phyloP scores from a whole-genome alignment of 2,888 invertebrate genomes.

The Cinara cedri region DNA sequence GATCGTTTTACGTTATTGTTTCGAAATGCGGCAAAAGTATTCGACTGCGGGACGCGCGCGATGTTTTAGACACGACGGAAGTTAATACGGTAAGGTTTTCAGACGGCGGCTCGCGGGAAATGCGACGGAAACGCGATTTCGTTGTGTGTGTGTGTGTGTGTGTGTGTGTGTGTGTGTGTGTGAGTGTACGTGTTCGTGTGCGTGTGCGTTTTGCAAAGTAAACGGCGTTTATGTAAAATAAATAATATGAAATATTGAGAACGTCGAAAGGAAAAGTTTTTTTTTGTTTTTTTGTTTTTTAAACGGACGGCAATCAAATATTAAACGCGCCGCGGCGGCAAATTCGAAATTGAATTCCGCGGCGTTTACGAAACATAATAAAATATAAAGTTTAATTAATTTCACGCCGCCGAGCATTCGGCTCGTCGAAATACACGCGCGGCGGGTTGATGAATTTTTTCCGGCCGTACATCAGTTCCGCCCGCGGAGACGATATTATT shows the following conservation, averaged over 20 bases:
- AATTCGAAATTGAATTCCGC: constrained; percentile 29
- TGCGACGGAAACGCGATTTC: too few relatives aligned
- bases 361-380: neutral
- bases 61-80: too few relatives aligned
- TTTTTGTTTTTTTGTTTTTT: neutral
- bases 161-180: too few relatives aligned
- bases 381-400: constrained; percentile 31
- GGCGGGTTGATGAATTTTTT: too few relatives aligned
- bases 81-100: too few relatives aligned
- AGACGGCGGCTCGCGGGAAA: too few relatives aligned
- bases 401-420: constrained; percentile 20
- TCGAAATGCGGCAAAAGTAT: too few relatives aligned
- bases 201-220: neutral
- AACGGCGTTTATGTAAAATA: neutral
- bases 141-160: too few relatives aligned
- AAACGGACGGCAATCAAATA: neutral
- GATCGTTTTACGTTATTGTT: too few relatives aligned
- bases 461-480: too few relatives aligned
- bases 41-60: too few relatives aligned
- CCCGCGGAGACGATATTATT: constrained; percentile 18
- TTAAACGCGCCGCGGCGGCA: neutral
- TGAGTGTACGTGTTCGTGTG: too few relatives aligned
- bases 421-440: neutral
- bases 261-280: neutral
- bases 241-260: neutral